Evolutionary conservation across 1,140 invertebrate genomes (phyloP), one percentile per base, ranked within the genome.

Genomic region (Parasteatoda tepidariorum): DNA sequence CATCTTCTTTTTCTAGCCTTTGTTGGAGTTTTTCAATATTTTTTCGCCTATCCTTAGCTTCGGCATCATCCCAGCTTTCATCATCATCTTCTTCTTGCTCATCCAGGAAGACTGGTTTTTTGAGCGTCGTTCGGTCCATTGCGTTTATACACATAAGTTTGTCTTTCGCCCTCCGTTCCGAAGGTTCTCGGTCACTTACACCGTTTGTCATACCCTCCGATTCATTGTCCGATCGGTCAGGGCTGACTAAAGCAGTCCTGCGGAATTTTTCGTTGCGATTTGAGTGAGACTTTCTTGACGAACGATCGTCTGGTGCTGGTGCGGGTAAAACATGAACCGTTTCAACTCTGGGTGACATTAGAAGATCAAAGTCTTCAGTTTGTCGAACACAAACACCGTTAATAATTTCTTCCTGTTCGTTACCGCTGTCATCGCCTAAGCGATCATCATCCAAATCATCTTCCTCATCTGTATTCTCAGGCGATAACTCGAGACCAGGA

Each of bases 351-450:
- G 76, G 61, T 18, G 70, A 57, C 41, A 74, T 73, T 30, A 85
- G 73, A 15, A 84, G 41, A 34, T 85, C 86, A 67, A 76, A 84
- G 75, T 74, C 86, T 78, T 67, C 84, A 30, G 87, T 88, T 70
- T 95, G 93, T 94, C 96, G 95, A 2, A 97, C 95, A 88, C 95
- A 97, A 24, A 97, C 95, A 7, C 96, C 95, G 86, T 97, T 97
- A 85, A 96, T 97, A 84, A 96, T 96, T 48, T 81, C 78, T 26
- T 79, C 75, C 31, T 83, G 59, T 26, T 83, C 78, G 28, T 55
- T 79, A 2, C 31, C 73, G 31, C 68, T 73, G 30, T 83, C 78
- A n/a, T 86, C 83, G 22, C 30, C 73, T 3, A 75, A 54, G 26
- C 57, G 55, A 41, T 75, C 73, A 4, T 85, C 67, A 34, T 85